Base-by-base conservation (phyloP, 2,797 vertebrate species). In the Micrastur ruficollis region DNA sequence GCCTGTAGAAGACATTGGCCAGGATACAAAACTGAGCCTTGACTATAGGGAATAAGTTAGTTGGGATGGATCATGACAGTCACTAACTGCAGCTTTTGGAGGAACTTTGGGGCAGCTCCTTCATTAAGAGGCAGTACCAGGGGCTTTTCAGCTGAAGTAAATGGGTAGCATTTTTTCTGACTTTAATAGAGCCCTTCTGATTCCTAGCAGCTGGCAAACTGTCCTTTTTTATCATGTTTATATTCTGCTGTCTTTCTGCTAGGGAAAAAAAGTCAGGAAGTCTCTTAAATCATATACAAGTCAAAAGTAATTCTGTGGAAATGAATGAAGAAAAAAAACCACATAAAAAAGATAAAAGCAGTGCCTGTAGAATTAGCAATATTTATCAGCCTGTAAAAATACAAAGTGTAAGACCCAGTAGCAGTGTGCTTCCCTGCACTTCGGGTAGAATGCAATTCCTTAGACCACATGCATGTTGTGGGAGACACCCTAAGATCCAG, bases 381-480 rank as follows among this genome's bases (percentile, higher is more conserved):
- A 65, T 22, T 65, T 55, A 32, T 19, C 36, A n/a, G 10, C 38
- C 61, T 68, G 27, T 82, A 17, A 86, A 81, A 63, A 58, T 19
- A 4, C 0, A 1, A 75, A 65, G 11, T 55, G 9, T 21, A 34
- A 61, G 34, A 84, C 4, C 34, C 11, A 29, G 8, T 36, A 61
- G 38, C 38, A 21, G 29, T 32, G 66, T 59, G 25, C 50, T 49
- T 86, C 49, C 67, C 58, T 66, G 47, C 34, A 50, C 36, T 85
- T 56, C 36, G 50, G 25, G 21, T 36, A 19, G 6, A 42, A 61
- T 17, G 29, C 10, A 7, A 9, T 21, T 84, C 36, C 62, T 52
- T 68, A 46, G 67, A 61, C 18, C 8, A n/a, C 8, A 8, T 3
- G 6, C 26, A 34, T 1, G 0, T 27, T 44, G 40, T 46, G 62